Evolutionary conservation across 2,888 invertebrate genomes (phyloP).

Genomic region (Magallana nippona): DNA sequence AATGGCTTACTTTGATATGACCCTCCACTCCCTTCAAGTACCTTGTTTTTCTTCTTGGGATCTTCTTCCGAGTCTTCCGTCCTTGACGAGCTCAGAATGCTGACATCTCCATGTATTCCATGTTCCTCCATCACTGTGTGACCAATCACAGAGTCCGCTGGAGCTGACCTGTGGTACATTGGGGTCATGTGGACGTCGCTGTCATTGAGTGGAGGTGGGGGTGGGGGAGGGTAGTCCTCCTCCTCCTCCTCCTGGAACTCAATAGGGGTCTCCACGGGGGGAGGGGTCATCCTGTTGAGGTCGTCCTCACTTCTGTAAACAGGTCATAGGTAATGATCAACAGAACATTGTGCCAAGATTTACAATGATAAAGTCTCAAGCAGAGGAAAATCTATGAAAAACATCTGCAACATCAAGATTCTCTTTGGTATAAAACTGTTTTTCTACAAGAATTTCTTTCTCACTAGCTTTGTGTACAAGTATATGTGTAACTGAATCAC

Average conservation of each 20-base stretch:
- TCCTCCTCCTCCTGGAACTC: slow-evolving; percentile 42
- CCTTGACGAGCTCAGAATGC: slow-evolving; percentile 65
- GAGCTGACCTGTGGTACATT: slow-evolving; percentile 53
- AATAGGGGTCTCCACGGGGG: neutral
- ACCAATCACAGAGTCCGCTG: slow-evolving; percentile 49
- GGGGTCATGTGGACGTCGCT: slow-evolving; percentile 55
- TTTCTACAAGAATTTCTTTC: too few species aligned
- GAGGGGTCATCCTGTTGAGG: slow-evolving; percentile 25
- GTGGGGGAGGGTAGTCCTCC: slow-evolving; percentile 61
- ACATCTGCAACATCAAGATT: too few species aligned
- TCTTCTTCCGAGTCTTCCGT: slow-evolving; percentile 71
- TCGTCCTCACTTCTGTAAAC: slow-evolving; percentile 31
- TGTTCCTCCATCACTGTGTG: slow-evolving; percentile 45
- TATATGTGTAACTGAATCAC: too few species aligned
- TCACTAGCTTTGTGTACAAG: too few species aligned
- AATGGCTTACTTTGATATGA: too few species aligned
- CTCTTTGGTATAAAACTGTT: too few species aligned
- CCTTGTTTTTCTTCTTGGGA: slow-evolving; percentile 66
- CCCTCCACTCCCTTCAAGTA: too few species aligned
- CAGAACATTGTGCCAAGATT: neutral
- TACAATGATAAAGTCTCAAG: neutral
- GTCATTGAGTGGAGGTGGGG: slow-evolving; percentile 67
- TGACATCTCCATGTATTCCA: slow-evolving; percentile 62
- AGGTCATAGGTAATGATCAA: neutral
- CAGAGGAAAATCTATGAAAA: neutral